A percentile compares a stretch with the other conserved stretches of the same genome.
phyloP scores from a whole-genome alignment of 2,113 vertebrate species.

The Notothenia coriiceps region DNA sequence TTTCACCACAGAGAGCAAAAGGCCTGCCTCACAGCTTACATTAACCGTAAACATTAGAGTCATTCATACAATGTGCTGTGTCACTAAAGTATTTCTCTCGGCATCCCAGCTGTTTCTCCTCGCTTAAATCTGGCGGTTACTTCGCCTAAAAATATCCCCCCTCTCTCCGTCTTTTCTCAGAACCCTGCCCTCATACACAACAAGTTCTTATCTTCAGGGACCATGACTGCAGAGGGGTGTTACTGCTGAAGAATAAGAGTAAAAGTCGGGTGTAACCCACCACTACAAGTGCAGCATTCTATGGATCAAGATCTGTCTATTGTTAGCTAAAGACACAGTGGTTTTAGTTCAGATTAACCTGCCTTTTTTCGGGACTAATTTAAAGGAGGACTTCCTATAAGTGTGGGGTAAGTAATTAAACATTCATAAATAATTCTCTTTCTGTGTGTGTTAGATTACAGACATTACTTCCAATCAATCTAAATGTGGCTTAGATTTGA shows the following conservation, averaged over 20 bases:
- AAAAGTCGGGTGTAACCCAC: slow-evolving; percentile 54
- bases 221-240: slow-evolving; percentile 66
- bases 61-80: slow-evolving; percentile 53
- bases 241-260: slow-evolving; percentile 48
- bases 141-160: slow-evolving; percentile 66
- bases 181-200: slow-evolving; percentile 46
- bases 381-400: slow-evolving; percentile 11
- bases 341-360: background rate
- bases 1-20: background rate
- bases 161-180: background rate
- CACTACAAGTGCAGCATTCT: slow-evolving; percentile 10
- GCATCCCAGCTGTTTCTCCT: slow-evolving; percentile 56
- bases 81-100: slow-evolving; percentile 63
- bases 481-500: background rate
- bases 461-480: background rate
- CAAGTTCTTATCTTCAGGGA: slow-evolving; percentile 59
- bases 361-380: slow-evolving; percentile 19
- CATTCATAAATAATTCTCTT: background rate
- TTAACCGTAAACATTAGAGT: slow-evolving; percentile 19
- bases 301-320: slow-evolving; percentile 22
- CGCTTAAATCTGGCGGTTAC: slow-evolving; percentile 45
- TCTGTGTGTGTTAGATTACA: background rate
- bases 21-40: slow-evolving; percentile 31
- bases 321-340: background rate
- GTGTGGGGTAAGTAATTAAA: slow-evolving; percentile 50